Evolutionary conservation across 2,888 invertebrate genomes (phyloP).

Genomic region (Drosophila phalerata): DNA sequence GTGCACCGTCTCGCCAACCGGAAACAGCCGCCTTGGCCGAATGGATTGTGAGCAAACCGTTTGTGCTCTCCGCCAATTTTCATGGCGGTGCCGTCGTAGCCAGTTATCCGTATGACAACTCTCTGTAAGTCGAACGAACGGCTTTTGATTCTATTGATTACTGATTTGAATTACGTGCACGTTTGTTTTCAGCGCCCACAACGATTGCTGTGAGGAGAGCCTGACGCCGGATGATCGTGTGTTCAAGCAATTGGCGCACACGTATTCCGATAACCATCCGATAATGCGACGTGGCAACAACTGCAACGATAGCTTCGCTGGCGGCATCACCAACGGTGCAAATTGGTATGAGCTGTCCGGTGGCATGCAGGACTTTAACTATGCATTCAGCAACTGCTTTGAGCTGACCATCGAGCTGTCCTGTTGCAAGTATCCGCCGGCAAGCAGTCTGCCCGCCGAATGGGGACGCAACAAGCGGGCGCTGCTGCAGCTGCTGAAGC

Average conservation of each 20-base stretch:
- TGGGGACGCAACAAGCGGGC: slow-evolving; percentile 96
- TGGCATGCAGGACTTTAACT: slow-evolving; percentile 99
- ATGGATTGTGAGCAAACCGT: slow-evolving; percentile 95
- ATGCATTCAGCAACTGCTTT: slow-evolving; percentile 96
- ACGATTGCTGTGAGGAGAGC: slow-evolving; percentile 90
- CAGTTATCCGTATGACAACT: slow-evolving; percentile 98
- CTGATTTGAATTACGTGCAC: background rate
- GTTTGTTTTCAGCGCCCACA: slow-evolving; percentile 84
- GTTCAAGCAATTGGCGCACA: slow-evolving; percentile 91
- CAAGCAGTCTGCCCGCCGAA: slow-evolving; percentile 89
- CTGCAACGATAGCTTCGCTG: slow-evolving; percentile 91
- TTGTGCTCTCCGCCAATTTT: slow-evolving; percentile 96
- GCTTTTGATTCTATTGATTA: background rate
- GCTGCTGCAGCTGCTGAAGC: slow-evolving; percentile 93
- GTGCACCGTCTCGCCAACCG: slow-evolving; percentile 89
- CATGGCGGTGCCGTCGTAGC: slow-evolving; percentile 99
- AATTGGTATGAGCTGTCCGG: slow-evolving; percentile 95
- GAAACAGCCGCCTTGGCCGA: slow-evolving; percentile 95
- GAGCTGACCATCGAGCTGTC: slow-evolving; percentile 98
- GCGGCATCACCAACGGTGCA: slow-evolving; percentile 96
- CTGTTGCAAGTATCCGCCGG: slow-evolving; percentile 96
- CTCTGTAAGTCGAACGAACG: slow-evolving; percentile 87
- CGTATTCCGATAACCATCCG: slow-evolving; percentile 91
- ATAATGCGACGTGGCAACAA: slow-evolving; percentile 91
- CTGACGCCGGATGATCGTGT: slow-evolving; percentile 92